phyloP scores from a whole-genome alignment of 2,797 vertebrate species.

The Mallotus villosus region DNA sequence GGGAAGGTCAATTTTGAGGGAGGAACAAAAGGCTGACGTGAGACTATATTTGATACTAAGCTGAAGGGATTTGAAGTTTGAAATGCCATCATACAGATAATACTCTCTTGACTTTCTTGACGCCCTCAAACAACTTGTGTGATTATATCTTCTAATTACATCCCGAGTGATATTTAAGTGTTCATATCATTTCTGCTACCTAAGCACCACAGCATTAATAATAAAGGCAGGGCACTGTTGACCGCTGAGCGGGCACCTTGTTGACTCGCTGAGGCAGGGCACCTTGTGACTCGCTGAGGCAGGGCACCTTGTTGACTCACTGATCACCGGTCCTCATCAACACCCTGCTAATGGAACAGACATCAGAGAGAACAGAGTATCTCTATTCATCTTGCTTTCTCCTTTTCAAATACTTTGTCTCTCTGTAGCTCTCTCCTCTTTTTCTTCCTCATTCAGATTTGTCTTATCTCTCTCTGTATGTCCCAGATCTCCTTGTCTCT shows the following conservation, averaged over 20 bases:
- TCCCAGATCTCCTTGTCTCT: too few species aligned
- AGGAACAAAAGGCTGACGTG: too few species aligned
- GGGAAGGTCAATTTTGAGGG: too few species aligned
- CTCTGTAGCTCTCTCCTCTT: too few species aligned
- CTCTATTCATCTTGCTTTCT: too few species aligned
- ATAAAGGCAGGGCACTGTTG: constrained; percentile 54
- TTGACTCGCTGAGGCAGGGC: constrained; percentile 38
- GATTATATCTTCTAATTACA: constrained; percentile 9
- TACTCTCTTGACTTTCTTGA: neutral
- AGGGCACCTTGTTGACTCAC: constrained; percentile 38
- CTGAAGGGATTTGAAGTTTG: too few species aligned
- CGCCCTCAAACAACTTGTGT: neutral
- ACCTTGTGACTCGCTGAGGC: constrained; percentile 39
- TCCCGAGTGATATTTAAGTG: constrained; percentile 17
- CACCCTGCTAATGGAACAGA: constrained; percentile 23
- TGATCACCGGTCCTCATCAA: constrained; percentile 48
- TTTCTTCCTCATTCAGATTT: too few species aligned
- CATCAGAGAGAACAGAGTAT: neutral
- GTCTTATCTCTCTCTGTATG: too few species aligned
- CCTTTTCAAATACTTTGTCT: too few species aligned
- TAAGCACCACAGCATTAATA: constrained; percentile 23
- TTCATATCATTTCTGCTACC: constrained; percentile 29
- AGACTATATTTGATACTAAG: too few species aligned
- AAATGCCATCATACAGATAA: too few species aligned
- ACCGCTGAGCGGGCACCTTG: constrained; percentile 35